Conservation (phyloP, 2,113 vertebrate species). For the Chaetura pelagica region DNA sequence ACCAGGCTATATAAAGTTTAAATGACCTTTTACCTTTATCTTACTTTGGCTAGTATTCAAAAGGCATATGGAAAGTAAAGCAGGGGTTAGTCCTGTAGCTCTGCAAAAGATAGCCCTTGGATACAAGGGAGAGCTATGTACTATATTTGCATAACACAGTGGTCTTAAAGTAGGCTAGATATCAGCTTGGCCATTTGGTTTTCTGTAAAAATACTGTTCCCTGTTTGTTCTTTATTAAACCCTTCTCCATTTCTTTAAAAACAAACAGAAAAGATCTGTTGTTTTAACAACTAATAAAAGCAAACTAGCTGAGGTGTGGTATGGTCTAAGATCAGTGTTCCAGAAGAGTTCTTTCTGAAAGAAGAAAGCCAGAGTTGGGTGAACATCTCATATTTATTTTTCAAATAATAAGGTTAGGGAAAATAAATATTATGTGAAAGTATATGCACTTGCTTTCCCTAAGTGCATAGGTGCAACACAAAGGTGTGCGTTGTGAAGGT, state of each 20-base stretch:
- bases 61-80: neutral
- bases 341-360: neutral
- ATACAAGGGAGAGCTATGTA: neutral
- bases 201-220: constrained; percentile 19
- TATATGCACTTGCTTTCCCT: neutral
- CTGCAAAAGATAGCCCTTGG: neutral
- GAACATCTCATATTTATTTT: constrained; percentile 1
- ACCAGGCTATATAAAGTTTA: neutral
- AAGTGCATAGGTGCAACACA: neutral
- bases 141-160: neutral
- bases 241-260: constrained; percentile 30
- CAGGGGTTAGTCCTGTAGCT: neutral
- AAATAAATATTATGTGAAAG: neutral
- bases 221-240: constrained; percentile 16
- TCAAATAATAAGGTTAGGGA: neutral
- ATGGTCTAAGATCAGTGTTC: neutral
- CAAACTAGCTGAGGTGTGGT: neutral
- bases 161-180: neutral
- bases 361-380: neutral
- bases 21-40: neutral
- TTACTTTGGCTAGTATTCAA: neutral
- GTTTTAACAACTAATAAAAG: constrained; percentile 27
- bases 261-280: constrained; percentile 6
- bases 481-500: neutral
- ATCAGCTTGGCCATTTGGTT: neutral